Evolutionary conservation across 2,113 vertebrate species (phyloP).

Genomic region (Callionymus lyra): DNA sequence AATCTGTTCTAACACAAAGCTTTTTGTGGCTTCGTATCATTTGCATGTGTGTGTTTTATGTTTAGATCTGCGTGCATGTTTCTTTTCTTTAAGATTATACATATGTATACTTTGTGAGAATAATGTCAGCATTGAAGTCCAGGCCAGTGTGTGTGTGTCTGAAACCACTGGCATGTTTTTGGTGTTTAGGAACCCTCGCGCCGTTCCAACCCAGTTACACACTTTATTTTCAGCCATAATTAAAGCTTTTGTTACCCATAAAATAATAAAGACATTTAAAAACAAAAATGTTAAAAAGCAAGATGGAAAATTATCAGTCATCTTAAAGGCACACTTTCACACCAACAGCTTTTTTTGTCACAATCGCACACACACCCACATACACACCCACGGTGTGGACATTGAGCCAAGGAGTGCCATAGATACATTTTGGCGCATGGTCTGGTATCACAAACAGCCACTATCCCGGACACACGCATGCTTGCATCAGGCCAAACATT

Average conservation of each 20-base stretch:
- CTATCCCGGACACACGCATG: conserved; percentile 41
- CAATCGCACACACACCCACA: conserved; percentile 46
- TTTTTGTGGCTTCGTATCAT: conserved; percentile 29
- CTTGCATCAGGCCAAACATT: conserved; percentile 31
- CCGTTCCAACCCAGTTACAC: neutral
- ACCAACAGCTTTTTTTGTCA: conserved; percentile 47
- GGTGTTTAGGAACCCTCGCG: too few relatives aligned
- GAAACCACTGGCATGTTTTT: too few relatives aligned
- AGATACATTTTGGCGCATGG: conserved; percentile 48
- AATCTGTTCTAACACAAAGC: too few relatives aligned
- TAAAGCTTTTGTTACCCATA: too few relatives aligned
- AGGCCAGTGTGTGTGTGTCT: conserved; percentile 23
- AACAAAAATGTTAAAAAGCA: conserved; percentile 15
- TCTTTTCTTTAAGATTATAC: neutral
- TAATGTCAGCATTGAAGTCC: conserved; percentile 41
- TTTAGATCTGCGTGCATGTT: too few relatives aligned
- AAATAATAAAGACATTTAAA: too few relatives aligned
- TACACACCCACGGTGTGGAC: conserved; percentile 34
- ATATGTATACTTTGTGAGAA: conserved; percentile 39
- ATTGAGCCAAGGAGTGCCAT: conserved; percentile 43
- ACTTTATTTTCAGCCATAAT: too few relatives aligned
- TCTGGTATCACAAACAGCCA: conserved; percentile 61
- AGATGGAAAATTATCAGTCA: conserved; percentile 24
- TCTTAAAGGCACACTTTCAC: conserved; percentile 43
- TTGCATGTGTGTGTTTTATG: conserved; percentile 39